Evolutionary conservation across 2,888 invertebrate species (phyloP), one percentile per base, ranked within the genome.

Genomic region (Synanthedon vespiformis): DNA sequence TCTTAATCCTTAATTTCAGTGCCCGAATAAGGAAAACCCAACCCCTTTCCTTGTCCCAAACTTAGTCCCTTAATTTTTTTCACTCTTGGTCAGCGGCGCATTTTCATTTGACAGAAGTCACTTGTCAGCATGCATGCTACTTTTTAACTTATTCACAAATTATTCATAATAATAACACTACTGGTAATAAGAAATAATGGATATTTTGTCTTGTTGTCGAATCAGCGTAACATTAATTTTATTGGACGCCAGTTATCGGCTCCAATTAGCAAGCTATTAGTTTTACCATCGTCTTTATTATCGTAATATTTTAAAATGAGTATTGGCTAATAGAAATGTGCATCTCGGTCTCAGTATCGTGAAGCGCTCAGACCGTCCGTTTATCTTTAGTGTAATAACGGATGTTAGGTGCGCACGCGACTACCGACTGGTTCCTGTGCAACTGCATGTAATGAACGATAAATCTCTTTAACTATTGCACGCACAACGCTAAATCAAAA

Each of bases 381-480:
- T 67, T 64, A 68, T 68, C 64, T 67, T 61, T 58, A 59, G 61
- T 61, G 59, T 56, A 52, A 53, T 55, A 54, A 66, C 63, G 60
- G 64, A 68, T 68, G 64, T 55, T 57, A 60, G 57, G 57, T 63
- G 63, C 58, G 65, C 72, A 72, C 68, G 71, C 70, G 65, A 67
- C 63, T 44, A 44, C 44, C 44, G 14, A 44, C 44, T 44, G 44
- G 44, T 44, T 44, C n/a, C 44, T 14, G n/a, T 44, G 44, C 44
- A 44, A 44, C 44, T 44, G 13, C 44, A 13, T 44, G 44, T 44
- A 44, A 44, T 44, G 44, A 6, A 44, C 44, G 44, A 44, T 44
- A 44, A 44, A 44, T 44, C 44, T 44, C 44, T 44, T 34, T 34
- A 34, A 34, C 34, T 34, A 14, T 44, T 44, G 14, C 44, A 44